These are phyloP conservation scores for Arrhopalites spinosus DNA, from an alignment of 2,888 invertebrate genomes.

Conservation along the genomic window DNA sequence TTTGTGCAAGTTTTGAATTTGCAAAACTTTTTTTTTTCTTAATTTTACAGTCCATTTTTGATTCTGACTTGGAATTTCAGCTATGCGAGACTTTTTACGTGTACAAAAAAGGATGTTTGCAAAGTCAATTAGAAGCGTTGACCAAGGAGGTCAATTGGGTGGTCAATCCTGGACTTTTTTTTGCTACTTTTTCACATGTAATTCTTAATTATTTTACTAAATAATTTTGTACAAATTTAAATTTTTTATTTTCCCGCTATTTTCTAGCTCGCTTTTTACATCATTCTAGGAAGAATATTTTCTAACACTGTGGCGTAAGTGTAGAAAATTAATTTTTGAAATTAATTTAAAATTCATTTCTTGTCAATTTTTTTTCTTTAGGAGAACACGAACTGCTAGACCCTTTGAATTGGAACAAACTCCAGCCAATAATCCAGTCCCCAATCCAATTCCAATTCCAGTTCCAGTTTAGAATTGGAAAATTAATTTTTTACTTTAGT, in stretches of 20 bases:
- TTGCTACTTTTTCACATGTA: slow-evolving; percentile 9
- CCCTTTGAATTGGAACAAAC: neutral
- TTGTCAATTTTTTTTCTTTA: neutral
- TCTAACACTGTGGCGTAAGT: slow-evolving; percentile 16
- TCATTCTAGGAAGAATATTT: neutral
- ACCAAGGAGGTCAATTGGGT: slow-evolving; percentile 2
- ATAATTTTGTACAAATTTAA: neutral
- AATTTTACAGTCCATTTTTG: no score
- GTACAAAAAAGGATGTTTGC: slow-evolving; percentile 7
- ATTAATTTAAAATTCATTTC: no score
- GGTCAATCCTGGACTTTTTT: slow-evolving; percentile 9
- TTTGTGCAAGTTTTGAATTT: neutral
- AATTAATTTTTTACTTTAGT: no score
- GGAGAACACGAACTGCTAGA: neutral
- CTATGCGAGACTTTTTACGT: neutral
- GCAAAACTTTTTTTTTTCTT: neutral
- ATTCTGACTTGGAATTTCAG: neutral
- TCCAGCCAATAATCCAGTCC: neutral
- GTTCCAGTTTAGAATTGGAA: no score
- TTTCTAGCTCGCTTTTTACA: neutral
- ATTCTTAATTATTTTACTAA: neutral
- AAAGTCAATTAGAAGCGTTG: slow-evolving; percentile 5
- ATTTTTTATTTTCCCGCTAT: neutral
- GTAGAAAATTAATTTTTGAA: no score
- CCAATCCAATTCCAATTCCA: no score